These are phyloP conservation scores for Mirounga angustirostris DNA, from an alignment of 2,113 vertebrate genomes.

Conservation along the genomic window DNA sequence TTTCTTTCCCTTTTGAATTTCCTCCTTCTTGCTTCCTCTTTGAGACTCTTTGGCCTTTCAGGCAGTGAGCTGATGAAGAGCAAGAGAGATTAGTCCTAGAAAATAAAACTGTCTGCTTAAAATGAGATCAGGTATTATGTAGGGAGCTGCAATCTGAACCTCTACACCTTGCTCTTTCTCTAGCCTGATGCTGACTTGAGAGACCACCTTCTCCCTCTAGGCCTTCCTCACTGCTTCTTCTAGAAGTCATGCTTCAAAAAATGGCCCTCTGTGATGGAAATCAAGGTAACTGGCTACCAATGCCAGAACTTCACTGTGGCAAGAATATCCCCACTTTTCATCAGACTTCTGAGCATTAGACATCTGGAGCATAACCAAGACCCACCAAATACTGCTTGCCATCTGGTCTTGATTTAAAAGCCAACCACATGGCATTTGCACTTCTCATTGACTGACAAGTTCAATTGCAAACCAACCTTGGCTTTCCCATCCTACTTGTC, in stretches of 20 bases:
- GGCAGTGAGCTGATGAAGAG: conserved; percentile 63
- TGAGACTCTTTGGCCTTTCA: conserved; percentile 69
- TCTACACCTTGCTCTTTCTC: conserved; percentile 78
- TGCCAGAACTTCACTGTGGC: conserved; percentile 79
- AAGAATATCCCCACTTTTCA: conserved; percentile 73
- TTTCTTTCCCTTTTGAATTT: conserved; percentile 74
- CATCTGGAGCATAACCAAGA: conserved; percentile 84
- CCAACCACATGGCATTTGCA: conserved; percentile 74
- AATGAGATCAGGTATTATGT: conserved; percentile 74
- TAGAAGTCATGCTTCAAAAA: conserved; percentile 6
- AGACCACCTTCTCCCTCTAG: conserved; percentile 65
- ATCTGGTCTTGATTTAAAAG: conserved; percentile 83
- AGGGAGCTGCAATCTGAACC: conserved; percentile 72
- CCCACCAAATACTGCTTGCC: conserved; percentile 83
- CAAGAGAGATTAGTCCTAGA: conserved; percentile 67
- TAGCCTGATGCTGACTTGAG: conserved; percentile 57
- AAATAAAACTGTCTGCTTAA: conserved; percentile 82
- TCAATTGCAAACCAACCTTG: conserved; percentile 33
- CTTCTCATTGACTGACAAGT: conserved; percentile 73
- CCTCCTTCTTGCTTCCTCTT: conserved; percentile 35
- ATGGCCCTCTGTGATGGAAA: conserved; percentile 64
- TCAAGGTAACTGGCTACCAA: conserved; percentile 63
- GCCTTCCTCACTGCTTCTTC: background rate
- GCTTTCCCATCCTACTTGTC: conserved; percentile 41
- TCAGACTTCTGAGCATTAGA: conserved; percentile 79